These are phyloP conservation scores for Arenaria interpres DNA, from an alignment of 2,113 vertebrate genomes.

Conservation along the genomic window DNA sequence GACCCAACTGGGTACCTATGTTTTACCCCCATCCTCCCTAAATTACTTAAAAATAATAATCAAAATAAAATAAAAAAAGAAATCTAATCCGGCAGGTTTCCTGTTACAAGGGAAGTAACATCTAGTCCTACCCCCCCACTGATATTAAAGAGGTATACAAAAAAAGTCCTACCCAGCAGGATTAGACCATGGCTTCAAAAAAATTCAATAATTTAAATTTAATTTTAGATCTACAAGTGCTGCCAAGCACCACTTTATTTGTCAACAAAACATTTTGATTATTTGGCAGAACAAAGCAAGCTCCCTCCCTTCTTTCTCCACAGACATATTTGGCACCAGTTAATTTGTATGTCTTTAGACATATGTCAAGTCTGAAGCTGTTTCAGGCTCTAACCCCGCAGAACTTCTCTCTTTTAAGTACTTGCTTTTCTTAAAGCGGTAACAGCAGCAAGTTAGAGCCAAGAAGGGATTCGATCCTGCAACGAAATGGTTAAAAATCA, in stretches of 20 bases:
- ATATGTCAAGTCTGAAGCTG: slow-evolving; percentile 33
- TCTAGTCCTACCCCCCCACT: not conserved
- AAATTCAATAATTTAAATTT: slow-evolving; percentile 4
- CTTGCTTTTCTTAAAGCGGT: not conserved
- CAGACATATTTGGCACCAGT: slow-evolving; percentile 24
- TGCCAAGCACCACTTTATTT: slow-evolving; percentile 59
- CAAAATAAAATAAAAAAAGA: not conserved
- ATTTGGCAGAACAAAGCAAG: slow-evolving; percentile 53
- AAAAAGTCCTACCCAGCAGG: not conserved
- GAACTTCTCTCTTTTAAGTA: slow-evolving; percentile 33
- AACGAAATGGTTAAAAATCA: slow-evolving; percentile 72
- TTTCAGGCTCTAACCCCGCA: slow-evolving; percentile 1
- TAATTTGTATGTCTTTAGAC: slow-evolving; percentile 35
- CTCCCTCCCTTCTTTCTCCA: slow-evolving; percentile 27
- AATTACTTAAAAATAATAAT: not conserved
- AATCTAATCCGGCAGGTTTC: not conserved
- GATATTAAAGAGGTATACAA: not conserved
- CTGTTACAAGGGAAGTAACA: not conserved
- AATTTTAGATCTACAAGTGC: slow-evolving; percentile 3
- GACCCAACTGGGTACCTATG: rapidly evolving
- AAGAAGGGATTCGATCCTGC: slow-evolving; percentile 24
- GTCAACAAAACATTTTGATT: slow-evolving; percentile 60
- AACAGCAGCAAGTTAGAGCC: not conserved
- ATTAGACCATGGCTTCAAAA: not conserved
- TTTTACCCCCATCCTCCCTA: not conserved